These are phyloP conservation scores for Typhlomys cinereus DNA, from an alignment of 2,113 vertebrate species.

Conservation along the genomic window DNA sequence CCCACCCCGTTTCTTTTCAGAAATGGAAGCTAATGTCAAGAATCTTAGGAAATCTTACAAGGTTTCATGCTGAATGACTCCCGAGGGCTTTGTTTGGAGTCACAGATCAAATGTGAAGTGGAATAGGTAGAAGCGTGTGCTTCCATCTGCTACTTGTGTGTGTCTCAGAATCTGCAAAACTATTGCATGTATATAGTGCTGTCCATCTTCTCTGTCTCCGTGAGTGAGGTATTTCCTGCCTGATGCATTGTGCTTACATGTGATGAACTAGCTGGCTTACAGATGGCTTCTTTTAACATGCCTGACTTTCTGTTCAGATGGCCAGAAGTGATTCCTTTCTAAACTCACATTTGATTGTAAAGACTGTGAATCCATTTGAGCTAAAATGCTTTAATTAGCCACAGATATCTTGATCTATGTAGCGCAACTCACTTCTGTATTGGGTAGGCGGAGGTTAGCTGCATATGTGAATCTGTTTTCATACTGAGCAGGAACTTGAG, in stretches of 20 bases:
- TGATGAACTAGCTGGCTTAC: constrained; percentile 80
- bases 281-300: constrained; percentile 82
- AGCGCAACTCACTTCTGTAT: constrained; percentile 59
- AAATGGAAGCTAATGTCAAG: constrained; percentile 53
- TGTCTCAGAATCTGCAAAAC: constrained; percentile 79
- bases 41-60: constrained; percentile 70
- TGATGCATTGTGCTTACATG: constrained; percentile 79
- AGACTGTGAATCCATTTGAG: constrained; percentile 83
- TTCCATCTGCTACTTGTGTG: constrained; percentile 76
- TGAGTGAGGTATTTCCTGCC: constrained; percentile 80
- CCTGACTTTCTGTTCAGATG: constrained; percentile 87
- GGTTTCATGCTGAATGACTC: constrained; percentile 76
- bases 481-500: background rate
- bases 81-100: constrained; percentile 77
- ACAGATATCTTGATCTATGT: constrained; percentile 77
- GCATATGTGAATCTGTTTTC: background rate
- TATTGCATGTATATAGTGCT: constrained; percentile 81
- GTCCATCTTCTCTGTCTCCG: constrained; percentile 84
- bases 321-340: constrained; percentile 84
- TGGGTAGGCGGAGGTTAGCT: background rate
- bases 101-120: constrained; percentile 73
- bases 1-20: constrained; percentile 49
- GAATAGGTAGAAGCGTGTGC: constrained; percentile 58
- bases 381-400: constrained; percentile 80
- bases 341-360: constrained; percentile 82